phyloP scores from a whole-genome alignment of 2,113 vertebrate species.

The Malurus alboscapulatus region DNA sequence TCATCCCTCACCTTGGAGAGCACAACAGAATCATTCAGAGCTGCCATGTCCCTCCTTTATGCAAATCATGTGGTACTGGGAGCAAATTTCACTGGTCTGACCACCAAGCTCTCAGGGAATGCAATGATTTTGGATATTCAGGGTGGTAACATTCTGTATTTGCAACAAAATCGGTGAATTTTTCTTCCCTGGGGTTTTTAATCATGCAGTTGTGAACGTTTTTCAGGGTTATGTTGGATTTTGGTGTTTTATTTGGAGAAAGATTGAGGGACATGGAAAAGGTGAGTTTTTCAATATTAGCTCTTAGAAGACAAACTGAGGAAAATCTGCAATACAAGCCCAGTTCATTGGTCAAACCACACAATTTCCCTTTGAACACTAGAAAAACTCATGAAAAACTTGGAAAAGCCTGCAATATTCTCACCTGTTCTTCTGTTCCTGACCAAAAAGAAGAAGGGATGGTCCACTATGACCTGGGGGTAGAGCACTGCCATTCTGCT shows the following conservation, averaged over 20 bases:
- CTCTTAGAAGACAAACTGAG: not conserved
- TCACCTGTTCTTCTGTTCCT: conserved; percentile 91
- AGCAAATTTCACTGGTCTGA: not conserved
- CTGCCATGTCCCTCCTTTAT: conserved; percentile 7
- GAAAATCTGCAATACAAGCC: not conserved
- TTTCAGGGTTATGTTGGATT: not conserved
- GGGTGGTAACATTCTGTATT: not conserved
- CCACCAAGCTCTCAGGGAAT: not conserved
- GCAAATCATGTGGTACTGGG: not conserved
- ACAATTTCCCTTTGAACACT: not conserved
- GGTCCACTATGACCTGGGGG: conserved; percentile 95
- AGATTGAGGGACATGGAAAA: not conserved
- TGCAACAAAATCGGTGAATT: not conserved
- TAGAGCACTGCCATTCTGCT: conserved; percentile 94
- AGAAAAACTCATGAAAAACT: not conserved
- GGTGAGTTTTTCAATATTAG: not conserved
- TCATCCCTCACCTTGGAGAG: not conserved
- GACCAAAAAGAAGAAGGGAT: conserved; percentile 95
- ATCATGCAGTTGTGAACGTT: not conserved
- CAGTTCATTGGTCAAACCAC: not conserved
- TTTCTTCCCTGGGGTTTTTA: not conserved
- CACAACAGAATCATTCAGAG: not conserved
- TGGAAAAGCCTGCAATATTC: not conserved
- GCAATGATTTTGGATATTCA: not conserved
- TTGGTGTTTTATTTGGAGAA: not conserved